Evolutionary conservation across 1,140 invertebrate genomes (phyloP), one percentile per base, ranked within the genome.

Genomic region (Chironomus tepperi): DNA sequence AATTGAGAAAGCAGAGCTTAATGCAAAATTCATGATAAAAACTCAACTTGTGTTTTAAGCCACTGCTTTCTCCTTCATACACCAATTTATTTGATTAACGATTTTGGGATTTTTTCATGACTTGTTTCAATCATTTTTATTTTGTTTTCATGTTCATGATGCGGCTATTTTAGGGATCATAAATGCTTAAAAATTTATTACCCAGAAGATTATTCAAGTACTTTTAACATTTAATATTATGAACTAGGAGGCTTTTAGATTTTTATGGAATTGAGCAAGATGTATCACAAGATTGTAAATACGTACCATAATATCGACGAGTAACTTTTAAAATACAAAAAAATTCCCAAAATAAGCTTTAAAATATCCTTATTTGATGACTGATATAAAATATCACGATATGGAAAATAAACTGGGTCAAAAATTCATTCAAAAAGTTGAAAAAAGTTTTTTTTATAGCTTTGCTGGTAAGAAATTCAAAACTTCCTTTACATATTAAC

Each of bases 41-140:
- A 57, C 47, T 57, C 47, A 15, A 57, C 47, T 57, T 57, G 47
- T 5, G n/a, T 15, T 57, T 47, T 15, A 10, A 10, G 8, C 15
- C 43, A 10, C 43, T 34, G 12, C 47, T 57, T 15, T 57, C 47
- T 57, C 47, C 3, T 57, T 57, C 47, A 57, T 57, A 8, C 47
- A 57, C 47, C 47, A 57, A 57, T 57, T 57, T 57, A 57, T 57
- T 57, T 57, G 47, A 57, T 57, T 57, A 57, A 57, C 47, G 47
- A 57, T 57, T 57, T 34, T 57, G 47, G 47, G 47, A 57, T 57
- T n/a, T 57, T 12, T n/a, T 34, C n/a, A 57, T 57, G 47, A 57
- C 47, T 57, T 57, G 12, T 57, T n/a, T 57, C 47, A 57, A 57
- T 57, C 47, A 57, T 57, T 57, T 57, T 15, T 34, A 34, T 34